Percentiles rank a stretch among this genome's conserved stretches.
These are phyloP conservation scores for Lasiurus cinereus DNA, from an alignment of 2,113 vertebrate genomes.

Conservation along the genomic window DNA sequence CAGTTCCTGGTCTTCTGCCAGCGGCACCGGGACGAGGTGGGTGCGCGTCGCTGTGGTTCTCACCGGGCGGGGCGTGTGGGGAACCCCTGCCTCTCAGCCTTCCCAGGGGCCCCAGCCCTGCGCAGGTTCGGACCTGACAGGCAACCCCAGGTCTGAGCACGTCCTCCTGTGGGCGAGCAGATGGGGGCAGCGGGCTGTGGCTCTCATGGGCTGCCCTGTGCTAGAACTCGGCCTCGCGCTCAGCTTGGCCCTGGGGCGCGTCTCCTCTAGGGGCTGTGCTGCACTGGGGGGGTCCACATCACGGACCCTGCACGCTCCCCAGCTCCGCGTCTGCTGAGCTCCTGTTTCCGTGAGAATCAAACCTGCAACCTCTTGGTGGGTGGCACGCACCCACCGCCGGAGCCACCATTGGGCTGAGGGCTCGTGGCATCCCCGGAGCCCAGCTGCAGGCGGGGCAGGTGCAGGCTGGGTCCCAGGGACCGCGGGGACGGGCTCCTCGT, in stretches of 20 bases:
- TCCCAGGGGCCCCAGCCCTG: not conserved
- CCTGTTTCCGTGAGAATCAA: not conserved
- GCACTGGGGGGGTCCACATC: too few species aligned
- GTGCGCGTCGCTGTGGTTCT: constrained; percentile 54
- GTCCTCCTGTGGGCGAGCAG: not conserved
- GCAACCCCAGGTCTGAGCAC: too few species aligned
- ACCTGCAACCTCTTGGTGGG: too few species aligned
- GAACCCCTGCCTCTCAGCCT: too few species aligned
- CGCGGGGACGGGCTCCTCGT: too few species aligned
- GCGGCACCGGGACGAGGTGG: constrained; percentile 92
- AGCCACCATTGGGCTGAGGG: too few species aligned
- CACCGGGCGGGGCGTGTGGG: accelerated
- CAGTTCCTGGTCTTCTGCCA: constrained; percentile 92
- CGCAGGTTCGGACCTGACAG: not conserved
- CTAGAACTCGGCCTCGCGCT: not conserved
- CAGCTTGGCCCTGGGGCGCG: not conserved
- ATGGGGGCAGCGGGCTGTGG: not conserved
- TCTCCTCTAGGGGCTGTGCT: not conserved
- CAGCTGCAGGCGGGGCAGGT: too few species aligned
- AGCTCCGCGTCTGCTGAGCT: not conserved
- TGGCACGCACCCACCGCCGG: too few species aligned
- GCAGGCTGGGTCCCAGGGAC: too few species aligned
- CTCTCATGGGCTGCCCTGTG: not conserved
- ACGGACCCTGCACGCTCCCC: accelerated
- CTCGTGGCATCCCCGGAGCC: too few species aligned